These are phyloP conservation scores for Porites evermanni DNA, from an alignment of 92 coral and sea anemone genomes.

Conservation along the genomic window DNA sequence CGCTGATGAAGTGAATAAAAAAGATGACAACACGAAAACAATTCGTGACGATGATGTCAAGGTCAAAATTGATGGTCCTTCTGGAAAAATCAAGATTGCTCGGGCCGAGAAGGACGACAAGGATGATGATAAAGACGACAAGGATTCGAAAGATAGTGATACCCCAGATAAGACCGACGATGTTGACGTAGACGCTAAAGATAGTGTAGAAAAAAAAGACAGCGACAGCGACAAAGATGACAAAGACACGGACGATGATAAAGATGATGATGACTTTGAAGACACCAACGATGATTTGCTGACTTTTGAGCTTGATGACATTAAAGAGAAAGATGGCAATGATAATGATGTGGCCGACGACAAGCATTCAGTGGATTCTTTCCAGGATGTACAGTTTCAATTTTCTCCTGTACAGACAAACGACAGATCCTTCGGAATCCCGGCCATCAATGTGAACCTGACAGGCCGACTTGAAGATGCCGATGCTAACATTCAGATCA, in stretches of 20 bases:
- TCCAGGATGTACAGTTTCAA: slow-evolving; percentile 20
- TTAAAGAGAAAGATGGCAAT: slow-evolving; percentile 41
- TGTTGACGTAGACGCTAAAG: neutral
- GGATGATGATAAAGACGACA: slow-evolving; percentile 16
- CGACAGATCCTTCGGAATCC: neutral
- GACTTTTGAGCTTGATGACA: slow-evolving; percentile 20
- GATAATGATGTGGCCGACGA: slow-evolving; percentile 32
- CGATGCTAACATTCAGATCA: slow-evolving; percentile 23
- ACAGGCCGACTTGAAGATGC: slow-evolving; percentile 6
- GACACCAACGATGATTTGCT: slow-evolving; percentile 28
- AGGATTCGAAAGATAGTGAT: neutral
- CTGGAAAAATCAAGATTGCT: slow-evolving; percentile 41
- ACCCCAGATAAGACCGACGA: neutral
- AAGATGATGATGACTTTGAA: slow-evolving; percentile 22
- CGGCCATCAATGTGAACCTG: slow-evolving; percentile 20
- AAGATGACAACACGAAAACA: slow-evolving; percentile 20
- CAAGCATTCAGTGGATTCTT: slow-evolving; percentile 43
- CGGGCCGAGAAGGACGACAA: slow-evolving; percentile 25
- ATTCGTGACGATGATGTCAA: slow-evolving; percentile 38
- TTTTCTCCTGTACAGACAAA: neutral
- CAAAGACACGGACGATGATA: slow-evolving; percentile 8
- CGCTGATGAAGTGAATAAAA: slow-evolving; percentile 26
- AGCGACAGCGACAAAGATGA: neutral
- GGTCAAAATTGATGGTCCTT: slow-evolving; percentile 30
- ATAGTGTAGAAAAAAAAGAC: neutral